Base-by-base conservation (phyloP, 2,888 invertebrate species). In the Ochropleura plecta region DNA sequence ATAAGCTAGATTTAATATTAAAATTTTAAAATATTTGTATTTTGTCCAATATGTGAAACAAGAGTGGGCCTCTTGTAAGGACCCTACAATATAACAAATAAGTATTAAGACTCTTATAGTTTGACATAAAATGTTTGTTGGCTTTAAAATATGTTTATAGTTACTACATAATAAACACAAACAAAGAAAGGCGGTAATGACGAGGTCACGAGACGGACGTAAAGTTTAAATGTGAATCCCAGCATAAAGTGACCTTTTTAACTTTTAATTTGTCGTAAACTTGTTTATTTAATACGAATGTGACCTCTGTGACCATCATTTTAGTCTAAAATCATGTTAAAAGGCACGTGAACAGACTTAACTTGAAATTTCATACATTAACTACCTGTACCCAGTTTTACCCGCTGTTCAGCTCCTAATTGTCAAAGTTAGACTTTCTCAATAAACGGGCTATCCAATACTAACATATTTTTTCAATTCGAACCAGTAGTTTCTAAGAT, bases 161-260 rank as follows among this genome's bases (percentile, higher is more conserved):
- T 63, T 71, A 73, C 46, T 53, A 62, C 20, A 55, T 70, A 63
- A 51, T 78, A 71, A 79, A 57, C 12, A 18, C 55, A 64, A 79
- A 76, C 55, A 76, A 57, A 63, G 49, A 49, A 49, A 78, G 18
- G 44, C n/a, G n/a, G 44, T 5, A 20, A 44, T 40, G 44, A 40
- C 8, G 44, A 44, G 62, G 71, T 78, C 79, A 76, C 14, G 49
- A 55, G 49, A 71, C 8, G 40, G 1, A 57, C 79, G 44, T 79
- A 79, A 72, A 83, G 42, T 49, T 66, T 14, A 76, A 83, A 72
- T 44, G 49, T 44, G 53, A 59, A 82, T 51, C 46, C 14, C 30
- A 55, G 49, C 30, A 70, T 71, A 79, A 79, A 55, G 53, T 57
- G 44, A 76, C 76, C 76, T 64, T 79, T 71, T 63, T 51, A 63